Percentiles rank a stretch among this genome's conserved stretches.
phyloP scores from a whole-genome alignment of 1,140 invertebrate species.

The Nasonia giraulti region DNA sequence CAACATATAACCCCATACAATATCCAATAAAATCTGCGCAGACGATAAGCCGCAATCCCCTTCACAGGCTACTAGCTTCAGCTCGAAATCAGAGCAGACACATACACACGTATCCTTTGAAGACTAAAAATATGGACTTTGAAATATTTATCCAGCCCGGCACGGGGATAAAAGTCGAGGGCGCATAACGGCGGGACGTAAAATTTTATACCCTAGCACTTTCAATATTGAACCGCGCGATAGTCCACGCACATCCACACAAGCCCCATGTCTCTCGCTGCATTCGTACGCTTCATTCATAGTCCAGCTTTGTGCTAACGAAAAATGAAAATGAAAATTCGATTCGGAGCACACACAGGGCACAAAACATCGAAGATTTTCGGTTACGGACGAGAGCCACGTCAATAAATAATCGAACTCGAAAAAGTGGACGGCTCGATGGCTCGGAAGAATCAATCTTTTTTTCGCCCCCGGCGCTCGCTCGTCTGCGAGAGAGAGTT shows the following conservation, averaged over 20 bases:
- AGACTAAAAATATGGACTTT: neutral
- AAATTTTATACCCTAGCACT: conserved; percentile 7
- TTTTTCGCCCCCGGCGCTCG: neutral
- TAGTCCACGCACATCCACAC: neutral
- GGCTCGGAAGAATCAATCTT: conserved; percentile 27
- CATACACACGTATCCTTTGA: neutral
- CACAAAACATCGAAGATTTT: neutral
- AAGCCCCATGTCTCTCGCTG: neutral
- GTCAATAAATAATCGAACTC: conserved; percentile 2
- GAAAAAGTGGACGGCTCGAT: neutral
- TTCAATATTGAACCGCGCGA: conserved; percentile 10
- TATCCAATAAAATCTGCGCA: no score
- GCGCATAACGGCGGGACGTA: neutral
- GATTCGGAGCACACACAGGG: neutral
- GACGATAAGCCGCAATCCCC: no score
- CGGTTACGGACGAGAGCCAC: neutral
- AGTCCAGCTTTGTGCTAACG: no score
- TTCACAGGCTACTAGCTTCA: no score
- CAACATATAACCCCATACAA: no score
- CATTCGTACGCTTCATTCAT: neutral
- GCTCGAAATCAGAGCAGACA: no score
- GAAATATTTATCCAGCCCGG: neutral
- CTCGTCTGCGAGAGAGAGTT: neutral
- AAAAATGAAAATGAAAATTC: no score
- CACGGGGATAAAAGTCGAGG: neutral